These are phyloP conservation scores for Hoplodrina blanda DNA, from an alignment of 2,888 invertebrate genomes.

Conservation along the genomic window DNA sequence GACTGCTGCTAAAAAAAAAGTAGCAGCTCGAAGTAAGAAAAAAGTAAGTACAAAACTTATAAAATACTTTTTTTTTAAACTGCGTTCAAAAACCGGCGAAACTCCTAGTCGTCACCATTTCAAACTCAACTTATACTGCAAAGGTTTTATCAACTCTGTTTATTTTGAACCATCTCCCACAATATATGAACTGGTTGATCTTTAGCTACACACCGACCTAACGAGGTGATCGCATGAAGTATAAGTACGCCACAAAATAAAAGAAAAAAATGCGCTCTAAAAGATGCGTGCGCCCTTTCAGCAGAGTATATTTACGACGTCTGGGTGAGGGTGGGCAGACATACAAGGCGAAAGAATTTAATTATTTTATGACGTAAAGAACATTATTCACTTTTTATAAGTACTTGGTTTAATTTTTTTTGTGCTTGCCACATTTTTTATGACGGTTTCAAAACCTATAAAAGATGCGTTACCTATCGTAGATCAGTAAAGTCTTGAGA, in stretches of 20 bases:
- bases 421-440: neutral
- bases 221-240: slow-evolving; percentile 50
- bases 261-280: slow-evolving; percentile 42
- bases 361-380: slow-evolving; percentile 30
- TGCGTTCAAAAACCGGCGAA: too few species aligned
- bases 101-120: too few species aligned
- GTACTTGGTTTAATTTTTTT: neutral
- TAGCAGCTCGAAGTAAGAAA: too few species aligned
- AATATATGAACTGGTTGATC: slow-evolving; percentile 37
- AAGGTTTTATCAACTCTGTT: too few species aligned
- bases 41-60: too few species aligned
- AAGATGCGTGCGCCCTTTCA: slow-evolving; percentile 46
- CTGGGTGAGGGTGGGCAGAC: slow-evolving; percentile 4
- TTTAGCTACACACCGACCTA: slow-evolving; percentile 22
- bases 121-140: too few species aligned
- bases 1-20: too few species aligned
- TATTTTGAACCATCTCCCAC: neutral
- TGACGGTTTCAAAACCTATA: too few species aligned
- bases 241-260: slow-evolving; percentile 32
- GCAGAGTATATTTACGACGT: slow-evolving; percentile 45
- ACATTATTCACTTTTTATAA: slow-evolving; percentile 24
- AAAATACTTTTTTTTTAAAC: too few species aligned
- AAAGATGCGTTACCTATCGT: too few species aligned
- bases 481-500: too few species aligned
- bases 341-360: slow-evolving; percentile 14